Base-by-base conservation (phyloP, 2,888 invertebrate species). In the Aphrophora alni region DNA sequence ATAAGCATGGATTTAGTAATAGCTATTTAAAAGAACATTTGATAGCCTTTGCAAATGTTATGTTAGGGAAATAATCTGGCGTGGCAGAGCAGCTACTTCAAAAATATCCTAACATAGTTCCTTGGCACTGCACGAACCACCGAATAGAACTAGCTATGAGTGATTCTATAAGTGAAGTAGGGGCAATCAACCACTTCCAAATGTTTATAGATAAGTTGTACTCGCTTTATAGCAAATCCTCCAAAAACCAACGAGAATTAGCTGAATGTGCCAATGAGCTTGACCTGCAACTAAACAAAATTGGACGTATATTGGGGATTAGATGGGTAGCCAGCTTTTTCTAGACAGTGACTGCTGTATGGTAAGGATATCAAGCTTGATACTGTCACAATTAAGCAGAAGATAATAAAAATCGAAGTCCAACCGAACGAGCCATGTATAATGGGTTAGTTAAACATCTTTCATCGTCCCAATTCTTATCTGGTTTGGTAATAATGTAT, bases 91-190 rank as follows among this genome's bases (percentile, higher is more conserved):
- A 38, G 26, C 25, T 75, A 24, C 25, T 44, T 38, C 14, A 17
- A 2, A 17, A 38, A 25, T 75, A 25, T 38, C 51, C 14, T 21
- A 44, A 75, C 38, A 38, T 75, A 12, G 51, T 75, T 38, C 8
- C 21, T 44, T 75, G 75, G 44, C 51, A 75, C 38, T 44, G 51
- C 25, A 38, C 44, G 51, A 75, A 75, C 26, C 75, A 75, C 21
- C 7, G 51, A 71, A 10, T 33, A 24, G 69, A 70, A 21, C 70
- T 77, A 70, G 77, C 38, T 74, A 21, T 78, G n/a, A 38, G 51
- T 51, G 75, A 75, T 44, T 17, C 75, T 24, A 38, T 75, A 10
- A 51, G 26, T 75, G 38, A 75, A 26, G 51, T 75, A 14, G 38
- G 17, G 0, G 44, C 25, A 14, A 25, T 44, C 10, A 33, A 73